phyloP scores from a whole-genome alignment of 2,113 vertebrate genomes.

The Pleuronectes platessa region DNA sequence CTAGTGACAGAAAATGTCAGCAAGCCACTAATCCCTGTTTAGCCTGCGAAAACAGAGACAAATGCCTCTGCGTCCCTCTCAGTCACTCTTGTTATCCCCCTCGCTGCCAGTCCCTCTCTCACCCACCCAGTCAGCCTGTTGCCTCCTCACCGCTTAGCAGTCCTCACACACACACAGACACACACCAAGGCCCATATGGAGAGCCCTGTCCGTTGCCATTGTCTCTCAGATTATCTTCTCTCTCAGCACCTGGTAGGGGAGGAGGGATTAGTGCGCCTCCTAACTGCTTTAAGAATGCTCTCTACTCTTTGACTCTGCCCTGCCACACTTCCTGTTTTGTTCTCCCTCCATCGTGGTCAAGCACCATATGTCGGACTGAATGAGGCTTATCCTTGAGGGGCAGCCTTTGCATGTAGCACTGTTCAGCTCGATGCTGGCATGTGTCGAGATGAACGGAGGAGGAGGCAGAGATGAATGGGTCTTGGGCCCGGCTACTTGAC shows the following conservation, averaged over 20 bases:
- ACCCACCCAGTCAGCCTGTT: slow-evolving; percentile 26
- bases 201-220: slow-evolving; percentile 56
- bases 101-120: slow-evolving; percentile 48
- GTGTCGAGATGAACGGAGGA: slow-evolving; percentile 25
- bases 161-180: neutral
- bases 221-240: slow-evolving; percentile 78
- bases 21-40: slow-evolving; percentile 79
- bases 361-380: slow-evolving; percentile 62
- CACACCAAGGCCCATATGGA: slow-evolving; percentile 52
- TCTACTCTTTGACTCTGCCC: slow-evolving; percentile 58
- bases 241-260: slow-evolving; percentile 77
- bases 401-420: slow-evolving; percentile 52
- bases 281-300: slow-evolving; percentile 64
- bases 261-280: slow-evolving; percentile 68
- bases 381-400: slow-evolving; percentile 71
- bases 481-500: slow-evolving; percentile 66
- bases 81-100: slow-evolving; percentile 64
- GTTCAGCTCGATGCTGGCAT: slow-evolving; percentile 40
- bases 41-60: slow-evolving; percentile 78
- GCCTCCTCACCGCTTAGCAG: slow-evolving; percentile 3
- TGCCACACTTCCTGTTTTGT: slow-evolving; percentile 73
- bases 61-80: slow-evolving; percentile 43
- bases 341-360: slow-evolving; percentile 62
- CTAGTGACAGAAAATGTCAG: slow-evolving; percentile 79
- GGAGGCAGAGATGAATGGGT: slow-evolving; percentile 39